phyloP scores from a whole-genome alignment of 2,797 vertebrate species.

The Alfaro cultratus region DNA sequence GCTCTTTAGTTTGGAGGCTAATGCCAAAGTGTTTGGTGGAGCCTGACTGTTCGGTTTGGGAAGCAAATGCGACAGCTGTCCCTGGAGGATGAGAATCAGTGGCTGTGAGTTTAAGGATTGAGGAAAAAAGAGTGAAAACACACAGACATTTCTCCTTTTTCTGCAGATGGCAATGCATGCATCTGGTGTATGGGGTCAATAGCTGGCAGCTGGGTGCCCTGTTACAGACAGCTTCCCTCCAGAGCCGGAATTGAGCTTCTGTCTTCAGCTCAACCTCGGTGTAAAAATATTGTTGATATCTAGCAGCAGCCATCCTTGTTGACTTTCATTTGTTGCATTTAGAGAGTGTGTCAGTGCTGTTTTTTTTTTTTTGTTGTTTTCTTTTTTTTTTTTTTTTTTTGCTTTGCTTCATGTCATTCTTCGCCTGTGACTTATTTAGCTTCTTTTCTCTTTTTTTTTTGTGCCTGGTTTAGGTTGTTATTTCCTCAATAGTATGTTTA shows the following conservation, averaged over 20 bases:
- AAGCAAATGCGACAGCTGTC: slow-evolving; percentile 65
- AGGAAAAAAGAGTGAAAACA: slow-evolving; percentile 22
- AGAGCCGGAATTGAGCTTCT: slow-evolving; percentile 56
- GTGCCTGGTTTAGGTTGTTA: not conserved
- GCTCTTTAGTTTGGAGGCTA: slow-evolving; percentile 55
- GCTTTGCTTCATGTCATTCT: not conserved
- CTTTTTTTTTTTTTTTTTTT: not conserved
- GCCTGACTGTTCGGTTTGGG: slow-evolving; percentile 59
- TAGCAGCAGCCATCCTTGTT: slow-evolving; percentile 35
- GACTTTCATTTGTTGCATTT: slow-evolving; percentile 31
- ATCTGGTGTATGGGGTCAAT: slow-evolving; percentile 66
- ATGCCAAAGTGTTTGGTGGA: slow-evolving; percentile 43
- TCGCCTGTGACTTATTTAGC: not conserved
- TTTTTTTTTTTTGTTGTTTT: not conserved
- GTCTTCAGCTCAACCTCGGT: slow-evolving; percentile 47
- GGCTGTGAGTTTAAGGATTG: slow-evolving; percentile 52
- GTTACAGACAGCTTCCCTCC: slow-evolving; percentile 60
- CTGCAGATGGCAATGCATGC: slow-evolving; percentile 52
- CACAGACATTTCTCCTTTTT: slow-evolving; percentile 31
- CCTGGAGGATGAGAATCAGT: slow-evolving; percentile 53
- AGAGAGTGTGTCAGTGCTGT: slow-evolving; percentile 1
- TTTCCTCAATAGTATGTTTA: not conserved
- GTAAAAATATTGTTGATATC: slow-evolving; percentile 63
- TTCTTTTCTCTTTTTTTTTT: not conserved
- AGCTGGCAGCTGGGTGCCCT: slow-evolving; percentile 66